Percentiles rank a stretch among this genome's conserved stretches.
These are phyloP conservation scores for Choreutis nemorana DNA, from an alignment of 2,888 invertebrate species.

Conservation along the genomic window DNA sequence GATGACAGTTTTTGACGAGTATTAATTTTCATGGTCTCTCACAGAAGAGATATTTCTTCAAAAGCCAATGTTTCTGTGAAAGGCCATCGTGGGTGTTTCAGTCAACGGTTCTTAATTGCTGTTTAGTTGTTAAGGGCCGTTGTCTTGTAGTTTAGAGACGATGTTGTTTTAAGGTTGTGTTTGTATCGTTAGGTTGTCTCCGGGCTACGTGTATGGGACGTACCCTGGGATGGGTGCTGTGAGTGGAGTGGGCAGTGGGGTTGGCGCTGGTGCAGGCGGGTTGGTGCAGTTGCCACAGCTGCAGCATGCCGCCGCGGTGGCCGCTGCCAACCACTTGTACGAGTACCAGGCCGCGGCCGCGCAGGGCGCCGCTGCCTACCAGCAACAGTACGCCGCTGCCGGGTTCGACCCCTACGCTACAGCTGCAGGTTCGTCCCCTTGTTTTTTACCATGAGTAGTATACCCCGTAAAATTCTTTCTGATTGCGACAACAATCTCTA, in stretches of 20 bases:
- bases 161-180: slow-evolving; percentile 8
- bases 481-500: too few relatives aligned
- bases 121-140: slow-evolving; percentile 10
- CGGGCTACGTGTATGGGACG: slow-evolving; percentile 78
- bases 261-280: slow-evolving; percentile 71
- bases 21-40: too few relatives aligned
- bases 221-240: slow-evolving; percentile 82
- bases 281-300: slow-evolving; percentile 74
- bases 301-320: slow-evolving; percentile 78
- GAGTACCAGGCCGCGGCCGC: slow-evolving; percentile 83
- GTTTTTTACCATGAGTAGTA: too few relatives aligned
- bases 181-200: slow-evolving; percentile 48
- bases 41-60: slow-evolving; percentile 1
- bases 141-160: slow-evolving; percentile 11
- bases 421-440: slow-evolving; percentile 68
- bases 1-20: slow-evolving; percentile 37
- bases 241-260: slow-evolving; percentile 59
- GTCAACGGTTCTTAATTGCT: slow-evolving; percentile 15
- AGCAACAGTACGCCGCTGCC: slow-evolving; percentile 77
- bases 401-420: slow-evolving; percentile 80
- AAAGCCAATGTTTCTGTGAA: slow-evolving; percentile 16
- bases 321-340: slow-evolving; percentile 83
- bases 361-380: slow-evolving; percentile 74
- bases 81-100: slow-evolving; percentile 24
- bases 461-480: too few relatives aligned